Evolutionary conservation across 2,888 invertebrate genomes (phyloP), one percentile per base, ranked within the genome.

Genomic region (Timema podura): DNA sequence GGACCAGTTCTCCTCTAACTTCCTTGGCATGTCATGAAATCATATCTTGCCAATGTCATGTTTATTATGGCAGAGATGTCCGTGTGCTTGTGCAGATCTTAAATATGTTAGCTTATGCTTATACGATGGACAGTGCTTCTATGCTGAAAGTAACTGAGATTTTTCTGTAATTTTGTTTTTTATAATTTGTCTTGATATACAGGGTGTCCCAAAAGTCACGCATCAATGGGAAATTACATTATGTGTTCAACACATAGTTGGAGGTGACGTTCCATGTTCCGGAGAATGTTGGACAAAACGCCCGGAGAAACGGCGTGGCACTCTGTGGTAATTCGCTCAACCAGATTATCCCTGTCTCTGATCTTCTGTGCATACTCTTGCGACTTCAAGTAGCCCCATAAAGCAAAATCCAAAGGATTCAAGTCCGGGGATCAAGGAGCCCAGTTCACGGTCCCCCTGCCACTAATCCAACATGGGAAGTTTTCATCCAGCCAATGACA

Each of bases 331-430:
- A 5, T 57, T 57, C 57, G 3, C 57, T 11, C n/a, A 15, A 8
- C 11, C 61, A 61, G n/a, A 61, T 61, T 8, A 1, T 61, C 5
- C 45, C 1, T 15, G 16, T 13, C 61, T 1, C 5, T 61, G 61
- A 61, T 16, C 59, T 59, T 59, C 30, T 44, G 44, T 44, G 44
- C 45, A 45, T 61, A 16, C 8, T 16, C 61, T 6, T 61, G 30
- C 5, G 61, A 61, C 45, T 61, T 61, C 30, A 61, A 13, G 45
- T 61, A 61, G 30, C 61, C 61, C 61, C 61, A 61, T 61, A 61
- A 30, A 15, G 16, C 61, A 61, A 61, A 61, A 30, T 61, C 61
- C 7, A 61, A 44, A 44, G 61, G 61, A 10, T 61, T 61, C 45
- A 11, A 61, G 45, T 61, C 61, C 6, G 16, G 59, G 44, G 59